Evolutionary conservation across 2,797 vertebrate species (phyloP), one percentile per base, ranked within the genome.

Genomic region (Petrocephalus schoutedeni): DNA sequence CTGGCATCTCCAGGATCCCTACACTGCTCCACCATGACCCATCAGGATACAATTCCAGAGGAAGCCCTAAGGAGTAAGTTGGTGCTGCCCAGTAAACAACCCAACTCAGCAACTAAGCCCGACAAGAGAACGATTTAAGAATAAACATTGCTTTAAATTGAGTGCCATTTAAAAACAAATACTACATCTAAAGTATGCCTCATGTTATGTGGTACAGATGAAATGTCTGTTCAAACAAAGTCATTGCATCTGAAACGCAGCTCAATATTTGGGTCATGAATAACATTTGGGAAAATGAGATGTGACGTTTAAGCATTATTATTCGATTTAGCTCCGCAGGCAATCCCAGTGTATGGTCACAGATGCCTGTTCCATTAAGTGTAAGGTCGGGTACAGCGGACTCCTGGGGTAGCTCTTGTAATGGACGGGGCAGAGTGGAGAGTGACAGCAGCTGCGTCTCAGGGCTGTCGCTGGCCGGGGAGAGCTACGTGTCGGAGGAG

Each of bases 31-130:
- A 32, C 71, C 71, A 91, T 4, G 93, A 92, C 87, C 92, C 92
- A 87, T 90, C 94, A 16, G 89, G 86, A 54, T 84, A 51, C 51
- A 19, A 32, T 93, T 89, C 87, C 91, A 71, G 88, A 86, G 41
- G 96, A 96, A 88, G 94, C 94, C 87, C 93, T 97, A 19, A 96
- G 95, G 92, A 88, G 97, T 99, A 93, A 45, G 96, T 93, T 89
- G 10, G 58, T 8, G 7, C 14, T 41, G 67, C 14, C 67, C 12
- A 2, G 7, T 41, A 57, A 32, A 54, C 12, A 56, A 16, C 21
- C n/a, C 23, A 56, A 23, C 51, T 28, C 19, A 54, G 4, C 9
- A 28, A 7, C 10, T 36, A 16, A 67, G 28, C 53, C 5, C 59
- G 71, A 58, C 3, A 12, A 21, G 28, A 57, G 16, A 19, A 32